A percentile compares a stretch with the other conserved stretches of the same genome.
Evolutionary conservation across 2,113 vertebrate genomes (phyloP).

Genomic region (Saccopteryx bilineata): DNA sequence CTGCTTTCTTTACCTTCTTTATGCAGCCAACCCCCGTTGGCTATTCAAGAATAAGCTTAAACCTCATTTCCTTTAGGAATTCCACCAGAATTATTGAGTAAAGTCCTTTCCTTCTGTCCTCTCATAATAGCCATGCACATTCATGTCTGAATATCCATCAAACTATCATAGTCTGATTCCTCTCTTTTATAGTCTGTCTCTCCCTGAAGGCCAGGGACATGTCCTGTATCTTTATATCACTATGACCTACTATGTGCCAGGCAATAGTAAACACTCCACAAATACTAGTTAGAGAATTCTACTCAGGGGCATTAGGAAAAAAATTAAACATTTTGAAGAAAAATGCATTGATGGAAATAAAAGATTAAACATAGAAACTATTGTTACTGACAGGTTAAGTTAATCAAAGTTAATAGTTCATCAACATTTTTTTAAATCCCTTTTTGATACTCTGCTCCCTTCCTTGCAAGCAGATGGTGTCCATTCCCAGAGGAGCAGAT

Average conservation of each 20-base stretch:
- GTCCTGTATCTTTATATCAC: neutral
- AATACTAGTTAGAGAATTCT: neutral
- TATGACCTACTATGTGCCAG: neutral
- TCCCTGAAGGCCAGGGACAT: neutral
- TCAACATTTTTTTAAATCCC: neutral
- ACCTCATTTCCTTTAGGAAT: neutral
- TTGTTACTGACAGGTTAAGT: neutral
- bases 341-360: neutral
- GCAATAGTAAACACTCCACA: neutral
- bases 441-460: neutral
- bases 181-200: neutral
- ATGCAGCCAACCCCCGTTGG: neutral
- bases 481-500: slow-evolving; percentile 55
- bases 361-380: neutral
- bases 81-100: neutral
- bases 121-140: neutral
- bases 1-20: neutral
- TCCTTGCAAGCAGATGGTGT: slow-evolving; percentile 19
- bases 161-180: neutral
- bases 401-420: neutral
- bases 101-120: neutral
- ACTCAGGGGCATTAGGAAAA: neutral
- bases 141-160: neutral
- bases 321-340: neutral
- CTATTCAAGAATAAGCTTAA: neutral